Base-by-base conservation (phyloP, 2,888 invertebrate species). In the Zele albiditarsus region DNA sequence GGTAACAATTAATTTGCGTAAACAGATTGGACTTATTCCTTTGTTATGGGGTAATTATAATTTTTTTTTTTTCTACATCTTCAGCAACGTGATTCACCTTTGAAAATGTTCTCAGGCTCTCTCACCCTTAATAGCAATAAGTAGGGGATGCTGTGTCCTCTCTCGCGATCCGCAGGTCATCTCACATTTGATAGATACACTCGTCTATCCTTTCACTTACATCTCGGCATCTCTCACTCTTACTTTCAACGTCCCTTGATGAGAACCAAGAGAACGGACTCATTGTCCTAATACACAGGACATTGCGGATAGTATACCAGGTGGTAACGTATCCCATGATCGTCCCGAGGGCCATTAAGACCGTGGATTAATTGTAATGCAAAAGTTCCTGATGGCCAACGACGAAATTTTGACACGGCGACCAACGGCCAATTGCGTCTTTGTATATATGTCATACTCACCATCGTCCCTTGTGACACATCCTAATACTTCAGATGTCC, bases 351-450 rank as follows among this genome's bases (percentile, higher is more conserved):
- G 79, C 85, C 84, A 86, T 86, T 86, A 86, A 85, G 80, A 79
- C 67, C 77, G 76, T 79, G 85, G 84, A 86, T 86, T 86, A 86
- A 86, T 86, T 86, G 85, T 84, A 75, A 84, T 85, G 86, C 86
- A 85, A 85, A 85, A 85, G 83, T 84, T 82, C 78, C 78, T 80
- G 83, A 83, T 83, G 82, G 85, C 83, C 82, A 83, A 82, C 81
- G 82, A 79, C 81, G 75, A 70, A 74, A 63, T 70, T 68, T 53
- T 8, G 53, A 53, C 53, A 20, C 3, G 5, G 72, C 63, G 76
- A 76, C 77, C 77, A 79, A 79, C 77, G 78, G 74, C 77, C 78
- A 74, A 78, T 68, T 33, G 63, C 25, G 58, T 68, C 70, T 68
- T 72, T 53, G 20, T 20, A 53, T 53, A 33, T 33, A 58, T 73